A percentile compares a stretch with the other conserved stretches of the same genome.
phyloP scores from a whole-genome alignment of 2,888 invertebrate species.

The Enoplolaimus lenunculus region DNA sequence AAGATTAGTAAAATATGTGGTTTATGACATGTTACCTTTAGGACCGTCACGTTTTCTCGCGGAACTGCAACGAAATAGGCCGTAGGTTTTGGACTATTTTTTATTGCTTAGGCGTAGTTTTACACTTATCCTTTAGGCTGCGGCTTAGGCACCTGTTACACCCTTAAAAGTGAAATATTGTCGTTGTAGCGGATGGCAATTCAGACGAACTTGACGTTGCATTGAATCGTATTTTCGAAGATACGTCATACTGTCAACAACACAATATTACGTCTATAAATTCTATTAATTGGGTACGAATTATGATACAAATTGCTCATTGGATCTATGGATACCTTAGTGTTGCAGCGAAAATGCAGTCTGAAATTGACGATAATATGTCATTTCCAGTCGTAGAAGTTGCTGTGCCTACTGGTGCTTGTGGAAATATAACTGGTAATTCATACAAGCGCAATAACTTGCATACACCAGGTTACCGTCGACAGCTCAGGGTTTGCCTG shows the following conservation, averaged over 20 bases:
- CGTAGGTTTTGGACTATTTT: too few species aligned
- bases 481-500: slow-evolving; percentile 8
- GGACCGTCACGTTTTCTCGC: too few species aligned
- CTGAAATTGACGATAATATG: slow-evolving; percentile 27
- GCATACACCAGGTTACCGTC: not conserved
- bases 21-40: too few species aligned
- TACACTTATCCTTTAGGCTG: too few species aligned
- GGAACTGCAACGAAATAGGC: too few species aligned
- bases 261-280: slow-evolving; percentile 42
- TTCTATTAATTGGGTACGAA: slow-evolving; percentile 46
- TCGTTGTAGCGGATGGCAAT: slow-evolving; percentile 43
- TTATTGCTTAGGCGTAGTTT: too few species aligned
- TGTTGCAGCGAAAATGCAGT: slow-evolving; percentile 27
- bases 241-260: slow-evolving; percentile 34
- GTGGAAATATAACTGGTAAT: slow-evolving; percentile 44
- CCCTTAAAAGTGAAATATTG: too few species aligned
- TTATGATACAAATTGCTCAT: slow-evolving; percentile 45
- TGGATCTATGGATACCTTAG: slow-evolving; percentile 44
- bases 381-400: slow-evolving; percentile 36
- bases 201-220: slow-evolving; percentile 45
- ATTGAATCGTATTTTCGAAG: slow-evolving; percentile 42
- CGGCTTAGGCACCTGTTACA: too few species aligned
- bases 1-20: too few species aligned
- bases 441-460: slow-evolving; percentile 7
- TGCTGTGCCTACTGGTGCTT: slow-evolving; percentile 46